phyloP scores from a whole-genome alignment of 1,140 invertebrate species.

The Stenopsyche tienmushanensis region DNA sequence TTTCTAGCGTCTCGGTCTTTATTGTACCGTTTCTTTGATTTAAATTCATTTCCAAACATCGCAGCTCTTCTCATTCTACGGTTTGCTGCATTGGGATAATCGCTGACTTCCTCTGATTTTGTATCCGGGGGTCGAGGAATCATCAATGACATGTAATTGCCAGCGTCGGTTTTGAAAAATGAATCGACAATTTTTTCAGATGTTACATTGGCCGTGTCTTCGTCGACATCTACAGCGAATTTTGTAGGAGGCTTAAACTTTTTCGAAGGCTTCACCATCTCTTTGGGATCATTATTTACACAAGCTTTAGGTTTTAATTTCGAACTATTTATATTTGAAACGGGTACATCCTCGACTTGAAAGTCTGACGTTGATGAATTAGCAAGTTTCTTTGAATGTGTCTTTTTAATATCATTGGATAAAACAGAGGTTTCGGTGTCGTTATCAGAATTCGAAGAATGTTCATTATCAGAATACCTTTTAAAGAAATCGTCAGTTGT shows the following conservation, averaged over 20 bases:
- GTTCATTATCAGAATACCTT: too few relatives aligned
- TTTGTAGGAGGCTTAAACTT: constrained; percentile 36
- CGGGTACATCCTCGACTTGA: constrained; percentile 14
- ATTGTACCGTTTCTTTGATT: constrained; percentile 38
- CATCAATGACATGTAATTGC: constrained; percentile 58
- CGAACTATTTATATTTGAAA: constrained; percentile 2
- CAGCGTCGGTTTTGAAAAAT: constrained; percentile 60
- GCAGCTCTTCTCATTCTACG: constrained; percentile 50
- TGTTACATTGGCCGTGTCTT: constrained; percentile 16
- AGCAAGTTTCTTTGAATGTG: too few relatives aligned
- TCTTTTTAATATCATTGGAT: background rate
- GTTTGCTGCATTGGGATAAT: constrained; percentile 37
- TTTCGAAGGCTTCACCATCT: too few relatives aligned
- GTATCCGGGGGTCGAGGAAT: constrained; percentile 50
- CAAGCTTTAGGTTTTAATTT: constrained; percentile 1
- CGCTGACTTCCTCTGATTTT: constrained; percentile 1
- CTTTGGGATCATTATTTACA: too few relatives aligned
- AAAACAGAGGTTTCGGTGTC: background rate
- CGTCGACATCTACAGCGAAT: constrained; percentile 39
- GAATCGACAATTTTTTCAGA: constrained; percentile 53
- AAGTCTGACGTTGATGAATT: too few relatives aligned
- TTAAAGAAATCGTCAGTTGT: too few relatives aligned
- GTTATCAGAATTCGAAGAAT: background rate
- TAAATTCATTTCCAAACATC: constrained; percentile 50
- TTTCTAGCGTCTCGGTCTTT: constrained; percentile 21